Conservation (phyloP, 2,113 vertebrate genomes). For the Callipepla squamata region DNA sequence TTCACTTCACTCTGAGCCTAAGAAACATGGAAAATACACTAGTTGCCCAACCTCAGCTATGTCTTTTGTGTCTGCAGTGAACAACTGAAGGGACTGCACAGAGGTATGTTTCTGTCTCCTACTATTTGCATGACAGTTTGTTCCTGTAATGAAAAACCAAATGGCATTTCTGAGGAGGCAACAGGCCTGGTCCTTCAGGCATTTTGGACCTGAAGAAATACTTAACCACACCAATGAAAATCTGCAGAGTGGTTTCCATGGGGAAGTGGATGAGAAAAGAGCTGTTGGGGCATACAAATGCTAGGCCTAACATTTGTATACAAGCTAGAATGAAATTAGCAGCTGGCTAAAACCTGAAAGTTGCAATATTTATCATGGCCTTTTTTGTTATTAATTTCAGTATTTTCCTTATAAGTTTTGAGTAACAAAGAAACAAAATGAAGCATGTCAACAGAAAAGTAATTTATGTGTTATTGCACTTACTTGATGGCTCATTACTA, state of each 20-base stretch:
- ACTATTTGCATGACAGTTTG: not conserved
- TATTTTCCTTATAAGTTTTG: not conserved
- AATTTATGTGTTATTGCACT: not conserved
- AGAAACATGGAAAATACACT: not conserved
- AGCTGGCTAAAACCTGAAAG: not conserved
- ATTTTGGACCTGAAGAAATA: constrained; percentile 23
- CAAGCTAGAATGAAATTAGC: not conserved
- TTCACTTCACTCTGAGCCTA: not conserved
- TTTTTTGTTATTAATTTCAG: not conserved
- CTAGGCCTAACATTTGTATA: not conserved
- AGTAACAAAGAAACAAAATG: not conserved
- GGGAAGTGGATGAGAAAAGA: constrained; percentile 9
- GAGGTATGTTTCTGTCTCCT: not conserved
- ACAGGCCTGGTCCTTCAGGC: constrained; percentile 36
- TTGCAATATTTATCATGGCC: not conserved
- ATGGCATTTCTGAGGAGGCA: not conserved
- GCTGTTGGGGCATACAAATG: not conserved
- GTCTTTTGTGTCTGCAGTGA: not conserved
- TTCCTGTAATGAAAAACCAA: constrained; percentile 22
- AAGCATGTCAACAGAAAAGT: not conserved
- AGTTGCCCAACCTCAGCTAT: not conserved
- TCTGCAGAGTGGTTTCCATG: constrained; percentile 14
- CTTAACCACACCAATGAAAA: not conserved
- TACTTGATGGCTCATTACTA: not conserved
- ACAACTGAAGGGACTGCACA: not conserved